Conservation (phyloP, 1,140 invertebrate genomes). For the Bombus confusus region DNA sequence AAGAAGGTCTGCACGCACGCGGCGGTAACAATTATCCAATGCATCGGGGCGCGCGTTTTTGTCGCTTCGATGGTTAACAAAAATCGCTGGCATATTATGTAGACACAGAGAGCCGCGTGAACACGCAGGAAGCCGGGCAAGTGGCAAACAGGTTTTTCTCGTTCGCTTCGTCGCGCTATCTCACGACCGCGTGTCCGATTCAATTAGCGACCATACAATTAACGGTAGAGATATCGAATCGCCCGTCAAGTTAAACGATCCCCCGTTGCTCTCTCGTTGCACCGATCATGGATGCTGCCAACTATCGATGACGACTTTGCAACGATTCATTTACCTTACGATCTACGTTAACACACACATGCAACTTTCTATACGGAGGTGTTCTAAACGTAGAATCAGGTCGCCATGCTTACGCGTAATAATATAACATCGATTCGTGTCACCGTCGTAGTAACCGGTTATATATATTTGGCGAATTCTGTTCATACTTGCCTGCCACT, state of each 20-base stretch:
- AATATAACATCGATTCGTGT: neutral
- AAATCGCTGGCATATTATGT: constrained; percentile 50
- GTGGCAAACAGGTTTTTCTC: constrained; percentile 64
- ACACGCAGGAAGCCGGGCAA: constrained; percentile 40
- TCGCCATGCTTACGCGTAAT: too few species aligned
- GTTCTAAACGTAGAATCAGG: neutral
- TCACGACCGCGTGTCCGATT: constrained; percentile 54
- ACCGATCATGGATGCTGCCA: neutral
- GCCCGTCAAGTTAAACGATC: constrained; percentile 29
- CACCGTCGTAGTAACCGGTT: neutral
- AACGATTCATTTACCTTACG: neutral
- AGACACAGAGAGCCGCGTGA: constrained; percentile 5
- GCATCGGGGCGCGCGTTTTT: constrained; percentile 45
- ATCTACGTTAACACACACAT: neutral
- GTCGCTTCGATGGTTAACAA: constrained; percentile 43
- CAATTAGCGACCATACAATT: constrained; percentile 57
- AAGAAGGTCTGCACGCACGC: neutral
- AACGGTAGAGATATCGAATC: constrained; percentile 50
- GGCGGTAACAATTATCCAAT: constrained; percentile 48
- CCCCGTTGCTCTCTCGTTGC: neutral
- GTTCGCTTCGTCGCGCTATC: constrained; percentile 40
- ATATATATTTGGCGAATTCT: neutral
- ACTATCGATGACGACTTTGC: neutral
- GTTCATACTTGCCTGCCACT: neutral
- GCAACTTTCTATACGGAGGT: neutral